Base-by-base conservation (phyloP, 2,113 vertebrate species). In the Lamprotornis superbus region DNA sequence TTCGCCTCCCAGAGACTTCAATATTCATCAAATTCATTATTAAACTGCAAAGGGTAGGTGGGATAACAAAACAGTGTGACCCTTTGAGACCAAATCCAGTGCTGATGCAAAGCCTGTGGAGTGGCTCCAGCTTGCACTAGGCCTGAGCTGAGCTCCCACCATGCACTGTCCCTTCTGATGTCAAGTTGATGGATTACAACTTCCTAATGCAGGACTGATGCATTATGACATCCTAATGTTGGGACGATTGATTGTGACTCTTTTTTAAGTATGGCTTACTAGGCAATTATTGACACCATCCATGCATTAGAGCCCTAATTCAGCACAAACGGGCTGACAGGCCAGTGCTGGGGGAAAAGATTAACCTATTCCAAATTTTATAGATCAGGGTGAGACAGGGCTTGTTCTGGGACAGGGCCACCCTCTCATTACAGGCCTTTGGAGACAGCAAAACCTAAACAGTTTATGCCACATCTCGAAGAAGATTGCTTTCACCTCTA, bases 401-500 rank as follows among this genome's bases (percentile, higher is more conserved):
- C 91, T 91, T 84, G 71, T 91, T 77, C 60, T 42, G 75, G 84
- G 88, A 83, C 92, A 86, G 86, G 78, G 96, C 79, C 90, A 90
- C 95, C 94, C 94, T 96, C 95, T 97, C 96, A 95, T 97, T 96
- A 92, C 87, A 94, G 96, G 94, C 93, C 95, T 97, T 97, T 5
- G 37, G 97, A 97, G 97, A 97, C 95, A 89, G 96, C 92, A 70
- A 83, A 97, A 97, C 84, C 97, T 96, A 97, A 98, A 97, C 96
- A 94, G 96, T 96, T 96, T 95, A 97, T 96, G 94, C 96, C 97
- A 92, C 96, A 90, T 97, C 96, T 96, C 86, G 89, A 95, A 95
- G 97, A 97, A 97, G 97, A 98, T 97, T 93, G 96, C 97, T 97
- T 97, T 98, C 97, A 97, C 97, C 97, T 96, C 83, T 98, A 97